Evolutionary conservation across 2,797 vertebrate species (phyloP).

Genomic region (Gila robusta): DNA sequence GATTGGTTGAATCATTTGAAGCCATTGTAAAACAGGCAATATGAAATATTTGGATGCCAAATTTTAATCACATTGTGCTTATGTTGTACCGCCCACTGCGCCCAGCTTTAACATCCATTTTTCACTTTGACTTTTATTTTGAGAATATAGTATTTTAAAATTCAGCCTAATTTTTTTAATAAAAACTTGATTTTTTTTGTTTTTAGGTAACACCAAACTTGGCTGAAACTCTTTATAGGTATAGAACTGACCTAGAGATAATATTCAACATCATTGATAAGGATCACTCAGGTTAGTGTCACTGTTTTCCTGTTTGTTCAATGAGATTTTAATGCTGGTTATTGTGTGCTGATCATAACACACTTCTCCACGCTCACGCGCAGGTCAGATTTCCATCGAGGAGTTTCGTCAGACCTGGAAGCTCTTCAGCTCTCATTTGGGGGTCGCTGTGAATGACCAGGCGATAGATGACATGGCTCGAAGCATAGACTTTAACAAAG

Average conservation of each 20-base stretch:
- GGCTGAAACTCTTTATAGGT: slow-evolving; percentile 90
- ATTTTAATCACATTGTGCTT: neutral
- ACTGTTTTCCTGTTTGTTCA: neutral
- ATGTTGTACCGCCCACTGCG: neutral
- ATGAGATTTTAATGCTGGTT: neutral
- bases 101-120: neutral
- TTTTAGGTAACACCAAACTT: slow-evolving; percentile 86
- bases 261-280: slow-evolving; percentile 96
- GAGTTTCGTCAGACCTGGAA: slow-evolving; percentile 94
- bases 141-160: neutral
- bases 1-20: neutral
- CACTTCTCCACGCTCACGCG: no score
- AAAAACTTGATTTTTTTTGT: neutral
- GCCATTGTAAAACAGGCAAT: neutral
- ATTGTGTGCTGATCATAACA: neutral
- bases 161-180: neutral
- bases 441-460: slow-evolving; percentile 77
- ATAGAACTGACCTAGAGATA: slow-evolving; percentile 91
- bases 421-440: slow-evolving; percentile 89
- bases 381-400: slow-evolving; percentile 93
- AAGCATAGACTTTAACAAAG: slow-evolving; percentile 95
- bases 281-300: slow-evolving; percentile 84
- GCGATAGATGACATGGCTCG: slow-evolving; percentile 87
- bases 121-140: neutral
- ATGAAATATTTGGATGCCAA: neutral